Percentiles rank a stretch among this genome's conserved stretches.
Conservation (phyloP, 2,888 invertebrate genomes). For the Oscheius sp. region DNA sequence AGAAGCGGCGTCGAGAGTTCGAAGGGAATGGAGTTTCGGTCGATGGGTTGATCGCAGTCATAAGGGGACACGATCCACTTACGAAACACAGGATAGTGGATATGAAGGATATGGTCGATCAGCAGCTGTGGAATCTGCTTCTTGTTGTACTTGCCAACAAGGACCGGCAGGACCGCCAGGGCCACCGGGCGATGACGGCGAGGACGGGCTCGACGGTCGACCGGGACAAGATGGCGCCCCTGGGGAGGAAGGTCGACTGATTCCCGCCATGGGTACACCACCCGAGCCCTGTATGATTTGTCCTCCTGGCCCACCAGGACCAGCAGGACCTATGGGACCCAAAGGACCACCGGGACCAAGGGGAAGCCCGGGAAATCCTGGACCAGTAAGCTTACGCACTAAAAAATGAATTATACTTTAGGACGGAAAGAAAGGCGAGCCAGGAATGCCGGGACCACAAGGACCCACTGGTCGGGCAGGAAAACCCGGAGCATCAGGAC, state of each 20-base stretch:
- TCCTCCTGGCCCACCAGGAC: constrained; percentile 66
- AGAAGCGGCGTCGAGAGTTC: constrained; percentile 8
- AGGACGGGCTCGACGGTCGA: constrained; percentile 57
- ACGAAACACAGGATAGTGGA: no score
- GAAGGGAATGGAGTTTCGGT: constrained; percentile 57
- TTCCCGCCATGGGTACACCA: constrained; percentile 47
- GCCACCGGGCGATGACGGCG: constrained; percentile 56
- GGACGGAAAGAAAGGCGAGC: constrained; percentile 68
- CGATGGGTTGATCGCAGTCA: constrained; percentile 47
- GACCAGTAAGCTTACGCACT: constrained; percentile 11
- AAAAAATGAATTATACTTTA: constrained; percentile 10
- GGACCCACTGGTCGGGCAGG: constrained; percentile 63
- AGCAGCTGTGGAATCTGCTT: constrained; percentile 4
- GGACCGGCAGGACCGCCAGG: constrained; percentile 56
- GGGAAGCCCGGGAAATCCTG: constrained; percentile 41
- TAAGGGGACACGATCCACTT: constrained; percentile 11
- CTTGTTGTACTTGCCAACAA: constrained; percentile 55
- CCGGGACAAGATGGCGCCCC: constrained; percentile 51
- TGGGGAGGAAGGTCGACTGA: constrained; percentile 50
- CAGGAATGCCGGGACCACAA: constrained; percentile 68
- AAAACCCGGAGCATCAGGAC: constrained; percentile 56
- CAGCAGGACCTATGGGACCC: constrained; percentile 47
- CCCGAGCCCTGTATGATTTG: constrained; percentile 72
- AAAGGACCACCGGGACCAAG: constrained; percentile 53
- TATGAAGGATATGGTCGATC: background rate